Evolutionary conservation across 2,797 vertebrate species (phyloP).

Genomic region (Nyctibius grandis): DNA sequence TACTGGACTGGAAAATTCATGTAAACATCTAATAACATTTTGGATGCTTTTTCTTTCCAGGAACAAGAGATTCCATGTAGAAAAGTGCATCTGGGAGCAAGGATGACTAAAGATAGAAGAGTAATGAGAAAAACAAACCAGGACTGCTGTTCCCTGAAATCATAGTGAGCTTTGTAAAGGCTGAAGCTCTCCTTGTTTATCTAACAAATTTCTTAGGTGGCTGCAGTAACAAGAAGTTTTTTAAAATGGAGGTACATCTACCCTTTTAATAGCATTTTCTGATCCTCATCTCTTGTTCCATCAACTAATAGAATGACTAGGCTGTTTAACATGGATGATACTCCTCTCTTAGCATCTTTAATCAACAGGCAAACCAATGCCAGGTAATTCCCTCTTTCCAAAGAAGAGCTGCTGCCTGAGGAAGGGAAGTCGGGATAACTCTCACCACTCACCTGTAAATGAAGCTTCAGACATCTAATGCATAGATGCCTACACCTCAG

Average conservation of each 20-base stretch:
- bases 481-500: background rate
- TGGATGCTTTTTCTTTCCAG: background rate
- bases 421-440: background rate
- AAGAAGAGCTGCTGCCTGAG: background rate
- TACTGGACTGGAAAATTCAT: conserved; percentile 27
- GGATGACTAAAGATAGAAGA: background rate
- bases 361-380: background rate
- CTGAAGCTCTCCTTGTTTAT: background rate
- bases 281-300: background rate
- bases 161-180: background rate
- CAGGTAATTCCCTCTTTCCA: background rate
- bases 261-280: background rate
- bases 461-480: background rate
- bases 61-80: background rate
- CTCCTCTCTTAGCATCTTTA: background rate
- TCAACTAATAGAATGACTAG: background rate
- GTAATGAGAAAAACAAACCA: background rate
- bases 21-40: conserved; percentile 13
- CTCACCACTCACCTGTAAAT: background rate
- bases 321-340: background rate
- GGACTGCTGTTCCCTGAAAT: background rate
- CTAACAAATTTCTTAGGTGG: background rate
- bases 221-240: background rate
- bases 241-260: background rate
- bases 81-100: background rate